Conservation (phyloP, 2,797 vertebrate genomes). For the Pteronotus mesoamericanus region DNA sequence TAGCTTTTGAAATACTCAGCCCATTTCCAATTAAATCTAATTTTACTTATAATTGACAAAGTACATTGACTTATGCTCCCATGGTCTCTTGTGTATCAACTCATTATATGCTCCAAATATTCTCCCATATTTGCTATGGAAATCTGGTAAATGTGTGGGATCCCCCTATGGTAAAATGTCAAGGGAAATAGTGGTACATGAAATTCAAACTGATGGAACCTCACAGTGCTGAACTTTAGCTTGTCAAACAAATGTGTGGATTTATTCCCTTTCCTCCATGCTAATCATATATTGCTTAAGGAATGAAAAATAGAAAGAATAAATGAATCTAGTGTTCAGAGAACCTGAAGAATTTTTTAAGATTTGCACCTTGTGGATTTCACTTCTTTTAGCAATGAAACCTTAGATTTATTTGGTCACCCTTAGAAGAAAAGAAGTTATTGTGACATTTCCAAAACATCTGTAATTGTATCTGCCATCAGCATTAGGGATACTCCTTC, state of each 20-base stretch:
- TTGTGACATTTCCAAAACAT: constrained; percentile 67
- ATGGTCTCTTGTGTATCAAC: background rate
- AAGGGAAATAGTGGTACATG: background rate
- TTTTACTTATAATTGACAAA: background rate
- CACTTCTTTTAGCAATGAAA: constrained; percentile 4
- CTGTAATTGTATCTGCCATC: constrained; percentile 72
- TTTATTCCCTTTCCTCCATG: constrained; percentile 7
- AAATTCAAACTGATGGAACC: background rate
- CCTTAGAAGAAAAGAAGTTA: constrained; percentile 74
- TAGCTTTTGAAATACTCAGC: background rate
- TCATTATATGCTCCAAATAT: background rate
- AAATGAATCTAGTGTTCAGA: constrained; percentile 8
- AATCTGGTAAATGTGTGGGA: background rate
- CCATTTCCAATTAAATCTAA: constrained; percentile 3
- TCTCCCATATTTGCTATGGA: background rate
- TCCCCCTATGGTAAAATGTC: background rate
- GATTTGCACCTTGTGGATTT: background rate
- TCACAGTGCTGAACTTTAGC: background rate
- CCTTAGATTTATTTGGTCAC: constrained; percentile 61
- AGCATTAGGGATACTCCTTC: constrained; percentile 59
- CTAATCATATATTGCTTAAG: background rate
- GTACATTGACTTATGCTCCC: background rate
- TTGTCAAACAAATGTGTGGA: constrained; percentile 16
- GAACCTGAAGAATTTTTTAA: constrained; percentile 15
- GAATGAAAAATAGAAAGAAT: constrained; percentile 20